A percentile compares a stretch with the other conserved stretches of the same genome.
Evolutionary conservation across 2,113 vertebrate species (phyloP).

Genomic region (Mohoua ochrocephala): DNA sequence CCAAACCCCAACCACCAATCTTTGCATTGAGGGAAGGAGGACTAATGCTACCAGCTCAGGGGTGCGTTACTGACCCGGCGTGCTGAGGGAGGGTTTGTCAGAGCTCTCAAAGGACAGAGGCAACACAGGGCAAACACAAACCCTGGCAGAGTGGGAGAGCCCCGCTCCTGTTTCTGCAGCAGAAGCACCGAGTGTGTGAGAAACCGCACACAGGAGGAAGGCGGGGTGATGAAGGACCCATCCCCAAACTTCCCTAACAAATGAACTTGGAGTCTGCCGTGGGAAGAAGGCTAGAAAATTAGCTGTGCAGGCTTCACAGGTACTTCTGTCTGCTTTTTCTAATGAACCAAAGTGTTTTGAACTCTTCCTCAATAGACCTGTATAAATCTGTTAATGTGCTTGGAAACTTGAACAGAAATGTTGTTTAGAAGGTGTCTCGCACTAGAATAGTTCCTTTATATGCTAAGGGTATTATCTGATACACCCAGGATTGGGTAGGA

Average conservation of each 20-base stretch:
- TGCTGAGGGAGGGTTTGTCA: not conserved
- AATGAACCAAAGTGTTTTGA: not conserved
- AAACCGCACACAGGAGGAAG: not conserved
- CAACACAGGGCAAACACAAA: not conserved
- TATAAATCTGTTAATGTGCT: not conserved
- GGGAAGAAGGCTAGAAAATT: not conserved
- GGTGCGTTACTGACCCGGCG: not conserved
- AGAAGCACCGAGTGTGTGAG: not conserved
- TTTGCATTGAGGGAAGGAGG: not conserved
- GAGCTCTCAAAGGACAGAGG: not conserved
- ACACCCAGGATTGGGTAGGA: constrained; percentile 1
- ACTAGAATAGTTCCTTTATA: not conserved
- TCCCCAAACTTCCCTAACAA: not conserved
- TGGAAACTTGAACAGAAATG: not conserved
- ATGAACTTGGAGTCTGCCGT: not conserved
- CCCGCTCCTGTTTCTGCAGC: not conserved
- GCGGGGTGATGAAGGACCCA: not conserved
- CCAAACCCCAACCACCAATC: not conserved
- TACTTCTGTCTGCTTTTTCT: not conserved
- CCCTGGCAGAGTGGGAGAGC: not conserved
- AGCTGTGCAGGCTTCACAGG: not conserved
- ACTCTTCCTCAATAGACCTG: not conserved
- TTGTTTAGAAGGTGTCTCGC: not conserved
- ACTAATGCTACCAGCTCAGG: not conserved
- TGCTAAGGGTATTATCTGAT: not conserved